Percentiles rank a stretch among this genome's conserved stretches.
These are phyloP conservation scores for Fulmarus glacialis DNA, from an alignment of 2,113 vertebrate species.

Conservation along the genomic window DNA sequence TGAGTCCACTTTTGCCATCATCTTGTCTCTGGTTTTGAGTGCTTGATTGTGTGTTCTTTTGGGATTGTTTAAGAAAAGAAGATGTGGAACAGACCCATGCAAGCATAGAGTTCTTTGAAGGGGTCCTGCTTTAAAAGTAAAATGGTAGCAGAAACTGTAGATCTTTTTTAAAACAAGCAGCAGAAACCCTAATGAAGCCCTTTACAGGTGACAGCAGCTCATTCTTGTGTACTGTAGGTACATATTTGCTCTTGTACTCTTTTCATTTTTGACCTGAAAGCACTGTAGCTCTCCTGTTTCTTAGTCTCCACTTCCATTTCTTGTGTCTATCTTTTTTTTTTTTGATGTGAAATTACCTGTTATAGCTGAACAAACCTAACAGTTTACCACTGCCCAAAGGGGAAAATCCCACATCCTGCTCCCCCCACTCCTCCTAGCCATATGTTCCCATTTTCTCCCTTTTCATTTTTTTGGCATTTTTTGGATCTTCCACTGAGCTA, in stretches of 20 bases:
- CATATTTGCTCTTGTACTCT: neutral
- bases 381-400: neutral
- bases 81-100: neutral
- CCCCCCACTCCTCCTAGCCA: rapidly evolving
- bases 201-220: neutral
- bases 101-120: neutral
- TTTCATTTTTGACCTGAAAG: neutral
- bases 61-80: neutral
- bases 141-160: neutral
- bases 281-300: neutral
- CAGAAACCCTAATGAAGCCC: neutral
- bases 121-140: neutral
- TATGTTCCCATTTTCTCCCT: neutral
- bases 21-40: neutral
- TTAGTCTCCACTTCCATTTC: neutral
- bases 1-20: neutral
- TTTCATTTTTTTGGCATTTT: neutral
- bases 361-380: neutral
- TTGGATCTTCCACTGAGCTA: neutral
- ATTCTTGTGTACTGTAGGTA: neutral
- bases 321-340: neutral
- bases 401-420: neutral
- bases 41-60: neutral
- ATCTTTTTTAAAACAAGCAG: neutral
- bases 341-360: neutral